Evolutionary conservation across 92 coral and sea anemone genomes (phyloP), one percentile per base, ranked within the genome.

Genomic region (Hydrozoanthus gracilis): DNA sequence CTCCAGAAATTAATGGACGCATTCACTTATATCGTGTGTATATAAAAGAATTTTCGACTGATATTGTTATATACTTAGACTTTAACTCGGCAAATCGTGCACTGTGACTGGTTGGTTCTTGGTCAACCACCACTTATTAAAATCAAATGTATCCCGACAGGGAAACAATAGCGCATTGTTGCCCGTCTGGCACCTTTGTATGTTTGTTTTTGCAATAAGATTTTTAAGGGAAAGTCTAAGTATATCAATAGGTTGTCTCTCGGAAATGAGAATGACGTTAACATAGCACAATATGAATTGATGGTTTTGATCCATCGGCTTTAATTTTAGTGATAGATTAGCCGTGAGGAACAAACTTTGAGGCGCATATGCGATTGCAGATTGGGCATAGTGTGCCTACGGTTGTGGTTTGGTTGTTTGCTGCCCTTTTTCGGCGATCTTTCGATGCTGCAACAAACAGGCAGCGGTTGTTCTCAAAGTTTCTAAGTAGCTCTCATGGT

Each of bases 331-430:
- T 62, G 68, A 62, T 11, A 12, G 8, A n/a, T 56, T 4, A 56
- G 15, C 8, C 14, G 12, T 56, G 80, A 15, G 52, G 80, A 7
- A 64, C 80, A 76, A 76, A 52, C 10, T 52, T 75, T 75, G 79
- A 75, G 64, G 64, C 64, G 13, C 64, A 75, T 76, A 17, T 20
- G 64, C 66, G 13, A 7, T 75, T 51, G 80, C 73, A 27, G 39
- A 74, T 49, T 74, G 78, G 76, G 80, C 80, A 76, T 16, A 65
- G 47, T 52, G 80, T 51, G 80, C 65, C 64, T 76, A 4, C 80
- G 47, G 47, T 4, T 76, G 80, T 52, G 7, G 52, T 15, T 52
- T 11, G 44, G 15, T 17, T 52, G 65, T 76, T 76, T 9, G 65
- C 67, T 51, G 82, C 82, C 15, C 68, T 77, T 35, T 77, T 77